phyloP scores from a whole-genome alignment of 2,797 vertebrate species.

The Gymnocypris eckloni region DNA sequence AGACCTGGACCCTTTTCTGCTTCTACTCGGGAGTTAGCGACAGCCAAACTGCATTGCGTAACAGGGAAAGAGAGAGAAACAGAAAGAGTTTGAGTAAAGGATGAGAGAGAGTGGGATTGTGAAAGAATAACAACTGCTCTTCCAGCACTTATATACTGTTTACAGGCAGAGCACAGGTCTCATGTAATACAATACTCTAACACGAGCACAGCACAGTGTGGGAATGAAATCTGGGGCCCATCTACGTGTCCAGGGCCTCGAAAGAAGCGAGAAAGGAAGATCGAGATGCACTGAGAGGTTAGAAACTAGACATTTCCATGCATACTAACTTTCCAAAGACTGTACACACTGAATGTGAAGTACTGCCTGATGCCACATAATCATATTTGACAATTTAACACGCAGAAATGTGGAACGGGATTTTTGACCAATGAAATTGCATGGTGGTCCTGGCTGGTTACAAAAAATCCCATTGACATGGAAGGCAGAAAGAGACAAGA shows the following conservation, averaged over 20 bases:
- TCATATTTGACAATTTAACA: slow-evolving; percentile 5
- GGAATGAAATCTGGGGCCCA: slow-evolving; percentile 57
- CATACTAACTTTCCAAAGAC: neutral
- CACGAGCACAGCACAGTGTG: slow-evolving; percentile 55
- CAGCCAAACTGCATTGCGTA: slow-evolving; percentile 72
- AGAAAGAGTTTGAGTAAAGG: slow-evolving; percentile 43
- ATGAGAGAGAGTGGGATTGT: slow-evolving; percentile 54
- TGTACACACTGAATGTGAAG: neutral
- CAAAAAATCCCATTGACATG: neutral
- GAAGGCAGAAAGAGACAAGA: neutral
- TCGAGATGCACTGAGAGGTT: slow-evolving; percentile 48
- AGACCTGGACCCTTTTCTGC: slow-evolving; percentile 72
- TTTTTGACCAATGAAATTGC: neutral
- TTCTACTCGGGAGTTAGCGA: slow-evolving; percentile 62
- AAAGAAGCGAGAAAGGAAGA: slow-evolving; percentile 40
- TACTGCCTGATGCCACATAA: neutral
- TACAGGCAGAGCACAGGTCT: slow-evolving; percentile 64
- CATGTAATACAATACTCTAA: slow-evolving; percentile 68
- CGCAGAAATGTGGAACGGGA: neutral
- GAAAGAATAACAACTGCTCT: slow-evolving; percentile 71
- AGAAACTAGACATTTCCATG: slow-evolving; percentile 24
- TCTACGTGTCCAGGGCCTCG: slow-evolving; percentile 40
- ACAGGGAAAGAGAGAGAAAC: slow-evolving; percentile 48
- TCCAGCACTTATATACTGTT: slow-evolving; percentile 67
- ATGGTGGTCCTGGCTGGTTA: neutral